Base-by-base conservation (phyloP, 2,888 invertebrate genomes). In the Synergus japonicus region DNA sequence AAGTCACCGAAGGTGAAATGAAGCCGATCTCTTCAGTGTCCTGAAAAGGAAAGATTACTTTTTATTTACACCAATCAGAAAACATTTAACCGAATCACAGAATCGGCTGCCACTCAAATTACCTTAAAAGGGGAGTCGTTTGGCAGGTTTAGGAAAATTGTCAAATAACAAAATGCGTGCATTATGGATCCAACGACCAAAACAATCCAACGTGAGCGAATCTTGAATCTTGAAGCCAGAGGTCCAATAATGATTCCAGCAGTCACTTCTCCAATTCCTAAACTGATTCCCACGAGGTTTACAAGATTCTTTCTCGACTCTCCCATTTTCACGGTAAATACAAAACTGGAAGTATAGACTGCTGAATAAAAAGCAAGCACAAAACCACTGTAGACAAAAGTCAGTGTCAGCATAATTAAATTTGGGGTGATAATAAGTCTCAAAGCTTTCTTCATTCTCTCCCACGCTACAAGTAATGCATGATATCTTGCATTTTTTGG, bases 291-390 rank as follows among this genome's bases (percentile, higher is more conserved):
- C 2, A 97, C 97, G 8, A 99, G 93, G 0, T 98, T 99, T 41
- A 99, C 96, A 29, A 98, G 94, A 85, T 97, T 96, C 89, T 98
- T 98, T 0, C 96, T 95, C 69, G 95, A 94, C 8, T 95, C 94
- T 0, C 96, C 96, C 90, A 98, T 95, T 9, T 94, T 93, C 76
- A 94, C 91, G 0, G 98, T 99, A 91, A 97, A 97, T 0, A 98
- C 98, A 83, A 99, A 96, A 85, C 97, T 96, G 0, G 98, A 95
- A 46, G 98, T 97, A 93, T 99, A 99, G 0, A 99, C 98, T 0
- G 98, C 98, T 89, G 98, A 98, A 93, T 97, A 98, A 94, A 99
- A 99, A 0, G 98, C 98, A 66, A 98, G 92, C 90, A 97, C 98
- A 78, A 99, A 93, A 41, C 99, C 98, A 79, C 98, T 98, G 90